Percentiles rank a stretch among this genome's conserved stretches.
Conservation (phyloP, 1,140 invertebrate species). For the Babylonia areolata region DNA sequence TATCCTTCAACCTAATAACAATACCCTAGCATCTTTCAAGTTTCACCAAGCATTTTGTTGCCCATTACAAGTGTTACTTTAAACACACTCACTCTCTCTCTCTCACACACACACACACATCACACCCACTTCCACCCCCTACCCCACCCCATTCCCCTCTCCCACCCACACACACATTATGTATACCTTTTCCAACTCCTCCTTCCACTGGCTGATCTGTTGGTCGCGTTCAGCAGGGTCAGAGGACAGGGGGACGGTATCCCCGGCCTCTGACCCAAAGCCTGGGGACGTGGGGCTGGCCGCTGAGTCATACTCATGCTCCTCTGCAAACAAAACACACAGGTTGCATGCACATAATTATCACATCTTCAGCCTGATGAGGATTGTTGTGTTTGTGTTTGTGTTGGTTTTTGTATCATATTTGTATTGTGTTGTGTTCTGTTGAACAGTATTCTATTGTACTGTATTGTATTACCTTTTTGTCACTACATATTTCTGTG, state of each 20-base stretch:
- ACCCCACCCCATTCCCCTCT: neutral
- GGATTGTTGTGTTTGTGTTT: no score
- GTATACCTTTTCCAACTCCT: conserved; percentile 56
- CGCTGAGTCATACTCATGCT: conserved; percentile 51
- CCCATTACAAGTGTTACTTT: no score
- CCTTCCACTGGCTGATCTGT: conserved; percentile 76
- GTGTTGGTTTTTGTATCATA: no score
- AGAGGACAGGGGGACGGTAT: conserved; percentile 30
- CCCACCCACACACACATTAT: neutral
- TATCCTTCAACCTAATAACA: no score
- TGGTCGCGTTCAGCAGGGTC: conserved; percentile 63
- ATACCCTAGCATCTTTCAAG: no score
- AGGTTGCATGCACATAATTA: no score
- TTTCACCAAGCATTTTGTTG: no score
- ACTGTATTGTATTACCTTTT: no score
- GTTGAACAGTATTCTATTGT: no score
- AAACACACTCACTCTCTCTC: neutral
- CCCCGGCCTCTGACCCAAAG: conserved; percentile 36
- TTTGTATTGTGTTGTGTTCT: no score
- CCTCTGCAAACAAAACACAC: conserved; percentile 49
- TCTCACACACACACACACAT: neutral
- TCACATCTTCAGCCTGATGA: no score
- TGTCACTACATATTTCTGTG: no score
- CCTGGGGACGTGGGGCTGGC: conserved; percentile 50
- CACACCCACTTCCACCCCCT: neutral